Conservation (phyloP, 2,888 invertebrate species). For the Carpatolechia fugitivella region DNA sequence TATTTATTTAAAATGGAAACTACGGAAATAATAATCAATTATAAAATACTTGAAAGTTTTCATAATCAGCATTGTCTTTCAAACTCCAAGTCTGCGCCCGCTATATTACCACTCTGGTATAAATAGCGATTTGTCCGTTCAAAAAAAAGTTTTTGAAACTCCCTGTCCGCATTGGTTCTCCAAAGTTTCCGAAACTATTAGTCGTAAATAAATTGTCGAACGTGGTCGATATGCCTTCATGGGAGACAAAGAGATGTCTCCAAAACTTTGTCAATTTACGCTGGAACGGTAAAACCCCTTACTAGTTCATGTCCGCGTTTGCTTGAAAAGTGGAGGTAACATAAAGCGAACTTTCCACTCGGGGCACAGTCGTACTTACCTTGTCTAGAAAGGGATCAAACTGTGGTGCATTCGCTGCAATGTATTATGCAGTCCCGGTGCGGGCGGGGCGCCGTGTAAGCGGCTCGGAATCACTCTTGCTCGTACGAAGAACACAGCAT, state of each 20-base stretch:
- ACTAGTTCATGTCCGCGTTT: conserved; percentile 62
- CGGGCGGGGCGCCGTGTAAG: conserved; percentile 63
- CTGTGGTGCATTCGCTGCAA: conserved; percentile 75
- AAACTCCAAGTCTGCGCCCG: no score
- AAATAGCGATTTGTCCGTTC: no score
- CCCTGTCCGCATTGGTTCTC: conserved; percentile 31
- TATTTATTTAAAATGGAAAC: no score
- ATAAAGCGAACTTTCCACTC: conserved; percentile 68
- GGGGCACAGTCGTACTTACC: conserved; percentile 68
- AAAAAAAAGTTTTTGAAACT: no score
- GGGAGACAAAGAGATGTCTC: conserved; percentile 68
- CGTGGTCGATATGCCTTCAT: conserved; percentile 63
- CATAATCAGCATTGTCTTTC: background rate
- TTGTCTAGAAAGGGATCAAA: conserved; percentile 77
- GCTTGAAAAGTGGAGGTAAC: conserved; percentile 67
- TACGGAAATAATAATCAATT: no score
- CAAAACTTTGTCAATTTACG: conserved; percentile 72
- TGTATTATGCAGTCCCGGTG: conserved; percentile 74
- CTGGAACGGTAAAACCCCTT: conserved; percentile 65
- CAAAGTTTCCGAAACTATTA: conserved; percentile 59
- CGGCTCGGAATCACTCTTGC: conserved; percentile 67
- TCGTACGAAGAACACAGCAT: conserved; percentile 53
- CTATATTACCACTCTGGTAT: no score
- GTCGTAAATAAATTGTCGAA: conserved; percentile 60
- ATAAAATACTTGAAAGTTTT: background rate